Conservation (phyloP, 2,113 vertebrate genomes). For the Microcebus tavaratra region DNA sequence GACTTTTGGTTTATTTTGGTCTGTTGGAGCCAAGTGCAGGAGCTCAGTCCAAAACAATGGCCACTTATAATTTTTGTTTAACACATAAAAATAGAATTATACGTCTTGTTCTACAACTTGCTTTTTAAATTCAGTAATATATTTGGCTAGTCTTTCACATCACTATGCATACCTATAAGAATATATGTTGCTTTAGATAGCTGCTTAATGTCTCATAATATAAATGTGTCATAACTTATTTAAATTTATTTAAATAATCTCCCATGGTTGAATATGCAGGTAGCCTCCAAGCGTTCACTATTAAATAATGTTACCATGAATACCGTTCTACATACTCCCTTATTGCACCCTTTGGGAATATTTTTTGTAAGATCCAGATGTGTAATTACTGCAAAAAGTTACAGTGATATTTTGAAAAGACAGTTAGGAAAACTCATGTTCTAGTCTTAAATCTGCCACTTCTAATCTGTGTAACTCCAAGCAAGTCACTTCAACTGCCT, state of each 20-base stretch:
- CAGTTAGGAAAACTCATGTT: background rate
- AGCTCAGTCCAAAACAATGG: background rate
- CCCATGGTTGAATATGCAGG: background rate
- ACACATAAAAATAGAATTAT: background rate
- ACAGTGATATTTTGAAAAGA: background rate
- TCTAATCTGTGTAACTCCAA: background rate
- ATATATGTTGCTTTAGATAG: background rate
- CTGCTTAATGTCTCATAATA: background rate
- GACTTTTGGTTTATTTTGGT: background rate
- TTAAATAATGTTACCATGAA: background rate
- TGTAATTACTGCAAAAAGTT: background rate
- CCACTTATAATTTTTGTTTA: background rate
- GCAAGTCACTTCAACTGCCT: background rate
- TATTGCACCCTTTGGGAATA: background rate
- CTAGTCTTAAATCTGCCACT: background rate
- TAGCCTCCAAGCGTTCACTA: background rate
- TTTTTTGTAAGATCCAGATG: background rate
- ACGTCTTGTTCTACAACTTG: background rate
- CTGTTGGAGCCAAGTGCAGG: background rate
- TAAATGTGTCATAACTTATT: background rate
- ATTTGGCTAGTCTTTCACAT: background rate
- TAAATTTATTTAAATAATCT: background rate
- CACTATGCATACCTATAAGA: background rate
- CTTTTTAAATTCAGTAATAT: background rate
- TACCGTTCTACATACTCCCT: background rate